phyloP scores from a whole-genome alignment of 2,888 invertebrate genomes.

The Cremastobaeus sp. region DNA sequence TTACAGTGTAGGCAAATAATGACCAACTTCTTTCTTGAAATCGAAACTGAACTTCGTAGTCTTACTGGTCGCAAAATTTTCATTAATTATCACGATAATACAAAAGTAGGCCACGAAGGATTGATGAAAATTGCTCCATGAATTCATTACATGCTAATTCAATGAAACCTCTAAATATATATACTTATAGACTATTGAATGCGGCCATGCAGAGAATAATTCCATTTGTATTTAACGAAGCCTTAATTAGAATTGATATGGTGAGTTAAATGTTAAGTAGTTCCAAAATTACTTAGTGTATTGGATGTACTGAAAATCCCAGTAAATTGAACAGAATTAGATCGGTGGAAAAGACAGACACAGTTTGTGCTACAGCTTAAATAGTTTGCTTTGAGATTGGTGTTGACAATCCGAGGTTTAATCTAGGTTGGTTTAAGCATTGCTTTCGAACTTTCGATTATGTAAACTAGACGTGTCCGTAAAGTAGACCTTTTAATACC shows the following conservation, averaged over 20 bases:
- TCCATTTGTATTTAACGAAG: slow-evolving; percentile 15
- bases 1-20: too few relatives aligned
- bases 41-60: too few relatives aligned
- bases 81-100: too few relatives aligned
- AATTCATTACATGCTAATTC: too few relatives aligned
- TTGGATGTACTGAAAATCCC: slow-evolving; percentile 51
- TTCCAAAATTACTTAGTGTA: slow-evolving; percentile 53
- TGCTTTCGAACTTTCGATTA: slow-evolving; percentile 60
- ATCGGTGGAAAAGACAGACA: slow-evolving; percentile 57
- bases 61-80: too few relatives aligned
- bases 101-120: too few relatives aligned
- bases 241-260: slow-evolving; percentile 39
- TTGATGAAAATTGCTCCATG: too few relatives aligned
- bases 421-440: slow-evolving; percentile 58
- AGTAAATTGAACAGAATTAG: slow-evolving; percentile 58
- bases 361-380: slow-evolving; percentile 57
- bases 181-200: too few relatives aligned
- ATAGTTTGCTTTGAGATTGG: slow-evolving; percentile 60
- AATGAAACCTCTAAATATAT: too few relatives aligned
- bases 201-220: slow-evolving; percentile 4
- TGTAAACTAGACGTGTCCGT: slow-evolving; percentile 50
- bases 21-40: too few relatives aligned
- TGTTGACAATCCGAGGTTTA: slow-evolving; percentile 61
- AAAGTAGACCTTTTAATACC: slow-evolving; percentile 58
- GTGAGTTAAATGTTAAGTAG: slow-evolving; percentile 50